Percentiles rank a stretch among this genome's conserved stretches.
phyloP scores from a whole-genome alignment of 1,140 invertebrate genomes.

The Leptinotarsa defecta region DNA sequence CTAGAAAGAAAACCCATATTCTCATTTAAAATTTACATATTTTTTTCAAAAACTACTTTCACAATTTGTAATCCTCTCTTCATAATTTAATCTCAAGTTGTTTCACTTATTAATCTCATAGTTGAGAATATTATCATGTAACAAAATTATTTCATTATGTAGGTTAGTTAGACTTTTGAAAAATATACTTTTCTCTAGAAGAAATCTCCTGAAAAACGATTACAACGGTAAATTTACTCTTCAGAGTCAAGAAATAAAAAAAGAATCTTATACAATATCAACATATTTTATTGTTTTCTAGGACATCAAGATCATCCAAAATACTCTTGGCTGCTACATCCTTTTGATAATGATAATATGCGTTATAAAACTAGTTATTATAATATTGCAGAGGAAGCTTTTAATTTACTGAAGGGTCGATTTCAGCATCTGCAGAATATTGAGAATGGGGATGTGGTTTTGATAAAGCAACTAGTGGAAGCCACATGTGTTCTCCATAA shows the following conservation, averaged over 20 bases:
- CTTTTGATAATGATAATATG: slow-evolving; percentile 25
- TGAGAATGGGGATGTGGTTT: slow-evolving; percentile 21
- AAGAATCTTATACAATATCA: neutral
- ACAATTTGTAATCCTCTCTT: too few relatives aligned
- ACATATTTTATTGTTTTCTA: neutral
- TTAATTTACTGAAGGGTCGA: slow-evolving; percentile 25
- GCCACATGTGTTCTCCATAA: slow-evolving; percentile 30
- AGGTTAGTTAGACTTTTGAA: neutral
- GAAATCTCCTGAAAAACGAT: too few relatives aligned
- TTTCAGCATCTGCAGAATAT: slow-evolving; percentile 29
- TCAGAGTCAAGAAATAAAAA: neutral
- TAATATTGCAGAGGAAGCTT: slow-evolving; percentile 21
- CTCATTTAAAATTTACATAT: too few relatives aligned
- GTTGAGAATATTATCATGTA: neutral
- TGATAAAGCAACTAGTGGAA: slow-evolving; percentile 23
- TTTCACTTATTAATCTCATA: neutral
- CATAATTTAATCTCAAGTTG: too few relatives aligned
- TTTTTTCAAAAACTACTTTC: too few relatives aligned
- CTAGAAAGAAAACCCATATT: too few relatives aligned
- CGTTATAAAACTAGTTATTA: slow-evolving; percentile 18
- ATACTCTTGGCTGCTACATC: slow-evolving; percentile 29
- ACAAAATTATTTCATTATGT: slow-evolving; percentile 8
- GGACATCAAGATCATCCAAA: slow-evolving; percentile 32
- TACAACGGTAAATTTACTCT: neutral
- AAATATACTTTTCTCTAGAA: too few relatives aligned